Evolutionary conservation across 2,113 vertebrate species (phyloP), one percentile per base, ranked within the genome.

Genomic region (Odontesthes bonariensis): DNA sequence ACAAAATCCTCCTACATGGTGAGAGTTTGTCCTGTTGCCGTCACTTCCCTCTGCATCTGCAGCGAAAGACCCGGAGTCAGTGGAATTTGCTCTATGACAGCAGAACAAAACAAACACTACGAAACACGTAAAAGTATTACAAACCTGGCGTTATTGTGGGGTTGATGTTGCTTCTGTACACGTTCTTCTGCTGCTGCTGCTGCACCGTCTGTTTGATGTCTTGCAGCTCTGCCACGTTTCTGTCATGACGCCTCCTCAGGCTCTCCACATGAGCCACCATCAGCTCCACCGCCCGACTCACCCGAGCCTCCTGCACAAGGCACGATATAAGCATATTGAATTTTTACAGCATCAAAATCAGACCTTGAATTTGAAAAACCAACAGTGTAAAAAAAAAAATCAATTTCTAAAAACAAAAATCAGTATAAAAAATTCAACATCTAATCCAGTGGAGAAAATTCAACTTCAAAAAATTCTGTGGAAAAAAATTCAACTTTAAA

Each of bases 181-280:
- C 88, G 3, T 14, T 82, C 76, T 22, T 71, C 91, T 93, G 88
- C 56, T 92, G 94, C 77, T 93, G 94, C 77, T 82, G 86, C 79
- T 83, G 81, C 77, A 90, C 88, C 53, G 86, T 82, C 67, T 85
- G 93, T 79, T 90, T 95, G 82, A 94, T 92, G 73, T 96, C 95
- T 79, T 96, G 93, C 73, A 96, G 92, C 84, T 96, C 96, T 0
- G 85, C 52, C 1, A 74, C 73, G 38, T 94, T 93, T 69, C 87
- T 88, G 72, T 88, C 33, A 16, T 94, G 93, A 14, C 88, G 90
- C 35, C 89, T 84, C 87, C 90, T 95, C 84, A 96, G 89, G 59
- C 93, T 96, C 89, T 96, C 95, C 88, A 96, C 94, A 0, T 96
- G 96, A 76, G 95, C 92, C 14, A 96, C 92, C 95, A 96, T 96